Percentiles rank a stretch among this genome's conserved stretches.
phyloP scores from a whole-genome alignment of 2,888 invertebrate species.

The Protonemura montana region DNA sequence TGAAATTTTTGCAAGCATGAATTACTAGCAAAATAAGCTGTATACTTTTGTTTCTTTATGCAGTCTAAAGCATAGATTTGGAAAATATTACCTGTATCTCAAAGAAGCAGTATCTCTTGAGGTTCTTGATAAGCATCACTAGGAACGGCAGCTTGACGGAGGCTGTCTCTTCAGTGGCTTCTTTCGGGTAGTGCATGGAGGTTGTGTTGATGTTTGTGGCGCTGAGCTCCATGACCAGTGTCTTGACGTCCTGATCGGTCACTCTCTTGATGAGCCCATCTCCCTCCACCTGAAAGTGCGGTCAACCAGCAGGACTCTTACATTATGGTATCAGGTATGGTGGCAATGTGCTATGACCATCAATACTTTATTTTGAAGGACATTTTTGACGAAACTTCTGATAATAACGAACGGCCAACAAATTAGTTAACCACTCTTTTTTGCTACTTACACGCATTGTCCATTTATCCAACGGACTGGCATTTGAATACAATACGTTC shows the following conservation, averaged over 20 bases:
- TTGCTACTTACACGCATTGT: not conserved
- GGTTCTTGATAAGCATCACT: conserved; percentile 93
- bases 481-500: not conserved
- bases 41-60: not conserved
- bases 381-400: too few relatives aligned
- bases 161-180: conserved; percentile 74
- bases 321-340: too few relatives aligned
- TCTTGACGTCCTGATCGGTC: conserved; percentile 93
- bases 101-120: conserved; percentile 92
- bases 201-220: conserved; percentile 59
- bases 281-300: conserved; percentile 57
- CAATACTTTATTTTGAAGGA: too few relatives aligned
- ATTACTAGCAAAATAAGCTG: too few relatives aligned
- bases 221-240: conserved; percentile 88
- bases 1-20: too few relatives aligned
- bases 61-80: too few relatives aligned
- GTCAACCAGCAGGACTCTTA: not conserved
- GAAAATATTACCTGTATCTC: conserved; percentile 85
- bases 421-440: not conserved
- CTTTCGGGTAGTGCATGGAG: conserved; percentile 69
- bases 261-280: conserved; percentile 95
- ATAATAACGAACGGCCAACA: too few relatives aligned
- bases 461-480: not conserved
- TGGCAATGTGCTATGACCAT: too few relatives aligned
- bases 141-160: conserved; percentile 91